These are phyloP conservation scores for Diadegma fenestrale DNA, from an alignment of 2,888 invertebrate species.

Conservation along the genomic window DNA sequence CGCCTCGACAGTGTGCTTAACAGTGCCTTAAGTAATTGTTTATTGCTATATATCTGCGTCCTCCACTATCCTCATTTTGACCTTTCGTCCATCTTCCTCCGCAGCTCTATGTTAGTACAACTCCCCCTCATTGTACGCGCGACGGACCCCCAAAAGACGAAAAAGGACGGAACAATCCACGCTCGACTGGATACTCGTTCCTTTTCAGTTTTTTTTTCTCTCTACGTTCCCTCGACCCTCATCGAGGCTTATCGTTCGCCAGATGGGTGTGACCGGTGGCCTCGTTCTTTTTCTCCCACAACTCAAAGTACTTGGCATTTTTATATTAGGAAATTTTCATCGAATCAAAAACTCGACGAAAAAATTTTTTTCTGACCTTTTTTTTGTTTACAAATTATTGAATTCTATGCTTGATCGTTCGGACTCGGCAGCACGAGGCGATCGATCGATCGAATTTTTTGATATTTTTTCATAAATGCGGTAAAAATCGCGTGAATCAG, in stretches of 20 bases:
- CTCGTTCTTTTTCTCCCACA: slow-evolving; percentile 43
- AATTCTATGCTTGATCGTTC: background rate
- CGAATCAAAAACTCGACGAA: slow-evolving; percentile 12
- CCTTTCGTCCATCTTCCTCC: slow-evolving; percentile 60
- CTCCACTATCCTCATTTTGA: slow-evolving; percentile 66
- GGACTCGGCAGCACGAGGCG: too few relatives aligned
- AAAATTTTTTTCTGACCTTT: background rate
- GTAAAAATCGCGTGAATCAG: background rate
- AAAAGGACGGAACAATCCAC: slow-evolving; percentile 53
- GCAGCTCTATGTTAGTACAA: slow-evolving; percentile 32
- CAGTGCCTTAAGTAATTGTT: slow-evolving; percentile 84
- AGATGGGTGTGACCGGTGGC: slow-evolving; percentile 66
- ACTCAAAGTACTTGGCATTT: slow-evolving; percentile 12
- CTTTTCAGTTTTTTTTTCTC: slow-evolving; percentile 56
- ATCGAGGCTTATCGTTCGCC: slow-evolving; percentile 67
- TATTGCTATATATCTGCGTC: slow-evolving; percentile 80
- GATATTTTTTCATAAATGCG: background rate
- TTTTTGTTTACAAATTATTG: background rate
- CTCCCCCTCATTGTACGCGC: slow-evolving; percentile 15
- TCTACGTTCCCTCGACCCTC: slow-evolving; percentile 49
- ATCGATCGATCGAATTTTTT: too few relatives aligned
- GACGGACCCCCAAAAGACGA: slow-evolving; percentile 43
- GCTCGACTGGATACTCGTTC: slow-evolving; percentile 46
- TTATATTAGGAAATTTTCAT: slow-evolving; percentile 3
- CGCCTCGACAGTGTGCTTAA: slow-evolving; percentile 76